Conservation (phyloP, 2,113 vertebrate species). For the Calyptommatus sinebrachiatus region DNA sequence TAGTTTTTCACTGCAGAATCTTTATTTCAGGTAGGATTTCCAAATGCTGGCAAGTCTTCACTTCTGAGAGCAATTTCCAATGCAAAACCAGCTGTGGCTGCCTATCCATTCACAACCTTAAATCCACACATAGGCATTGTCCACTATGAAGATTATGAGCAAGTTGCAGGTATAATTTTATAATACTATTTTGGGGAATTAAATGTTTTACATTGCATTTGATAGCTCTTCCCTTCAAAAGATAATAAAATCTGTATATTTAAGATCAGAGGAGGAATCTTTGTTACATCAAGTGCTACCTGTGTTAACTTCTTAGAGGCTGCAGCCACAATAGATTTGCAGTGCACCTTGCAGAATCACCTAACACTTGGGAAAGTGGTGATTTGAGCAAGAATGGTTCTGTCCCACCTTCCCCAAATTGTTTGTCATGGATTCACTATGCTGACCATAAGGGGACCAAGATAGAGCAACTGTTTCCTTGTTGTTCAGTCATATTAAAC, state of each 20-base stretch:
- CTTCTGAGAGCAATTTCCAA: slow-evolving; percentile 89
- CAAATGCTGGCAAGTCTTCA: slow-evolving; percentile 94
- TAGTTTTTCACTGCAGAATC: not conserved
- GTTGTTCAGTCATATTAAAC: too few species aligned
- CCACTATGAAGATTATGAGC: slow-evolving; percentile 84
- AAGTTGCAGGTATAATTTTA: slow-evolving; percentile 82
- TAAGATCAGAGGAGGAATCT: not conserved
- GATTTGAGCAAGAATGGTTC: not conserved
- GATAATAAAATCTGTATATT: too few species aligned
- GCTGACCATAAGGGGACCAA: not conserved
- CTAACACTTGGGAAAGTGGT: not conserved
- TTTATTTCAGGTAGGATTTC: slow-evolving; percentile 87
- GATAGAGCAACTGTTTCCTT: not conserved
- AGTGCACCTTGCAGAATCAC: not conserved
- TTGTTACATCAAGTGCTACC: not conserved
- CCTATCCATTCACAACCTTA: slow-evolving; percentile 94
- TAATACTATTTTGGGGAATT: too few species aligned
- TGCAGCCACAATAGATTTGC: too few species aligned
- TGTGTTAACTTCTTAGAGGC: not conserved
- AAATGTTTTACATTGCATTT: too few species aligned
- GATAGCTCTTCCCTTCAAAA: too few species aligned
- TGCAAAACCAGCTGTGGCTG: slow-evolving; percentile 87
- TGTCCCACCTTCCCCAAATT: not conserved
- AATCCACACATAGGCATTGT: slow-evolving; percentile 91
- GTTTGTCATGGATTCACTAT: not conserved